Base-by-base conservation (phyloP, 1,140 invertebrate species). In the Potamilus streckersoni region DNA sequence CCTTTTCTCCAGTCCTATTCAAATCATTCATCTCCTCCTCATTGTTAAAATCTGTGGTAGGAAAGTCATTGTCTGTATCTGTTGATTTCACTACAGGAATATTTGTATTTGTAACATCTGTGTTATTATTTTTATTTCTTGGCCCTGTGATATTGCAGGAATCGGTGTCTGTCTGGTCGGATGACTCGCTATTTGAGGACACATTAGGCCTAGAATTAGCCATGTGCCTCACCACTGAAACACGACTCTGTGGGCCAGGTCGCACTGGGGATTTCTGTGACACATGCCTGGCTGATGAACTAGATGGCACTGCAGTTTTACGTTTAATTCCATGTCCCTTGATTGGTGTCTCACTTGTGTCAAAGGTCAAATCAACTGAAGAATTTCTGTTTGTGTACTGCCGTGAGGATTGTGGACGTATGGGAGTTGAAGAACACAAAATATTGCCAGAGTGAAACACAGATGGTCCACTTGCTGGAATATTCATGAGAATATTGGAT, bases 361-460 rank as follows among this genome's bases (percentile, higher is more conserved):
- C 85, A 20, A 86, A 64, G 57, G 72, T 65, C 14, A 82, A 31
- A 49, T 84, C 81, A 55, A 74, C 73, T 57, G 68, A 62, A 14
- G 74, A 62, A 38, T 67, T 73, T 68, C 61, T 80, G 57, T 79
- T 80, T 58, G 65, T 79, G 15, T 78, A 79, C 31, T 81, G 72
- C 11, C 78, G 65, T 31, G 76, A 77, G 62, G 67, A 68, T 27
- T 79, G 78, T 16, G 80, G 79, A 74, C 83, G 79, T 64, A 85
- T 82, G 49, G 88, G 88, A 14, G 88, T 89, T 17, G 88, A 89
- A n/a, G 85, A 88, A 76, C 86, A 86, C 16, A 85, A 78, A 64
- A 89, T 85, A 68, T 86, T 88, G 55, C 84, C 85, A 12, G 87
- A 88, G 76, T 89, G 86, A 71, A 89, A 89, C 14, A 85, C 76